Conservation (phyloP, 30 jellyfish, hydroid and myxozoan genomes). For the Pseudorhiza aurosa region DNA sequence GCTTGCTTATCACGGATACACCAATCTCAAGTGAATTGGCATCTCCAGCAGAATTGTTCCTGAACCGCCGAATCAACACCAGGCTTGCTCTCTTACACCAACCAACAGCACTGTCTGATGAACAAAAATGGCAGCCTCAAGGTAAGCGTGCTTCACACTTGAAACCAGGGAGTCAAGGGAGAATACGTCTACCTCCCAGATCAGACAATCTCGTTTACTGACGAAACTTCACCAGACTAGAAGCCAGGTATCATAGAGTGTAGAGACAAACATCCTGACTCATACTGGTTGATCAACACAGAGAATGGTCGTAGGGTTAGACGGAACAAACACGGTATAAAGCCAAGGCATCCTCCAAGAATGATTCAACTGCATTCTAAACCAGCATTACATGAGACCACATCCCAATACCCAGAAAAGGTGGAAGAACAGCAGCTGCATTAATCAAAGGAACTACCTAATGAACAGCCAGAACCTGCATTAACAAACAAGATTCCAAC, state of each 20-base stretch:
- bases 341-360: constrained; percentile 2
- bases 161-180: constrained; percentile 5
- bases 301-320: constrained; percentile 1
- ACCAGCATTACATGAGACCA: background rate
- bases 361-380: background rate
- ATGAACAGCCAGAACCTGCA: background rate
- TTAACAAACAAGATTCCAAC: background rate
- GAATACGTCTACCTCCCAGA: background rate
- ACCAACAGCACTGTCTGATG: constrained; percentile 5
- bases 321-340: background rate
- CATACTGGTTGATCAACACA: constrained; percentile 10
- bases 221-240: background rate
- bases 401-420: background rate
- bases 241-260: constrained; percentile 9
- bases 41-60: constrained; percentile 3
- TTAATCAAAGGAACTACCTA: background rate
- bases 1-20: constrained; percentile 3
- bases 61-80: constrained; percentile 13
- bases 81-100: constrained; percentile 3
- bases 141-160: background rate
- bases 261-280: constrained; percentile 5
- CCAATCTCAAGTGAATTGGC: constrained; percentile 7
- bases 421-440: constrained; percentile 1
- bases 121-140: background rate
- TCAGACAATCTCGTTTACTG: constrained; percentile 3